Base-by-base conservation (phyloP, 2,113 vertebrate species). In the Periophthalmus modestus region DNA sequence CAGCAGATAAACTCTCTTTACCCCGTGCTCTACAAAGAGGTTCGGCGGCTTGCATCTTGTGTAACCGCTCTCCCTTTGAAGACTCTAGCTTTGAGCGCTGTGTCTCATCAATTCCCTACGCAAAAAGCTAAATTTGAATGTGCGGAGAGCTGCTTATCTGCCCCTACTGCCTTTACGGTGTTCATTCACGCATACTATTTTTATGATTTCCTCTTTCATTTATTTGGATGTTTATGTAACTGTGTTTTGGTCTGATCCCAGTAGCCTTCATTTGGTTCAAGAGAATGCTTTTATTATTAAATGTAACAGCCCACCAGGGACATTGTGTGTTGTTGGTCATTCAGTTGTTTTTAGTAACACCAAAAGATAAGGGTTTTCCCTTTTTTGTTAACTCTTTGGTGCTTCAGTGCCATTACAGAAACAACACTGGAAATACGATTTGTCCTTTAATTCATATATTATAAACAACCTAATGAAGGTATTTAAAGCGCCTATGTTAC, bases 91-190 rank as follows among this genome's bases (percentile, higher is more conserved):
- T 87, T 89, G 88, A 90, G 88, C 83, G 72, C 78, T 78, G 85
- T 83, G 88, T 88, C 87, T 89, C 88, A 91, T 91, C 89, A 89
- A 89, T 91, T 90, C 88, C 89, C 89, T 79, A 80, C 74, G 79
- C 88, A 85, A 67, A 81, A 88, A 61, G 87, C 85, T 87, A 86
- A 81, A 89, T 91, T 82, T 88, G 86, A 90, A 88, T 86, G 72
- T 82, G 77, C 70, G 66, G 77, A 84, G 85, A 85, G 85, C 63
- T 68, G 79, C 73, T 82, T 85, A 85, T 91, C 85, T 82, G 83
- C 79, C 83, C 82, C 74, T 16, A 57, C 84, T 87, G 75, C 28
- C 84, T 88, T 83, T 72, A 87, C 85, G 77, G 80, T 87, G 80
- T 85, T 88, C 86, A 87, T 89, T 88, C 86, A 88, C 79, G 72